Evolutionary conservation across 2,797 vertebrate species (phyloP).

Genomic region (Thalassophryne amazonica): DNA sequence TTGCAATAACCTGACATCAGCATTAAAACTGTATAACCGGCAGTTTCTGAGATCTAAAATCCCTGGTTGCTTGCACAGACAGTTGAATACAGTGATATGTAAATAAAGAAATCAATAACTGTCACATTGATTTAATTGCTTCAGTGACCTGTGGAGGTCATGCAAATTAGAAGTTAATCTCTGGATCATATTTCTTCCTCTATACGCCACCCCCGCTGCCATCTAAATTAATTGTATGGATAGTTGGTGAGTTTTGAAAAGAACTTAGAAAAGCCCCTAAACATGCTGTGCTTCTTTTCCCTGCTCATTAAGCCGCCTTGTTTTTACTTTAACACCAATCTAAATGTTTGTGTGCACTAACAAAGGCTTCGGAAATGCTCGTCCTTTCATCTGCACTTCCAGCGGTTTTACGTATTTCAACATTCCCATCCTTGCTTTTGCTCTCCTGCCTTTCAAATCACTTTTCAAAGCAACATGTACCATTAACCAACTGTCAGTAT

Average conservation of each 20-base stretch:
- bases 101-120: too few species aligned
- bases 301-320: slow-evolving; percentile 35
- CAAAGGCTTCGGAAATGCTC: background rate
- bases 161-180: too few species aligned
- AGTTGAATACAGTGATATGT: too few species aligned
- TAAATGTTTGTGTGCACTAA: slow-evolving; percentile 10
- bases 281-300: background rate
- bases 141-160: too few species aligned
- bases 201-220: slow-evolving; percentile 6
- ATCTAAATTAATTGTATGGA: slow-evolving; percentile 29
- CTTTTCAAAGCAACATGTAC: slow-evolving; percentile 47
- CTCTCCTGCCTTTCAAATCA: slow-evolving; percentile 43
- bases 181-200: slow-evolving; percentile 10
- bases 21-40: too few species aligned
- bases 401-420: slow-evolving; percentile 17
- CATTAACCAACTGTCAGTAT: slow-evolving; percentile 49
- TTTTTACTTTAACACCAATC: slow-evolving; percentile 25
- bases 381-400: slow-evolving; percentile 1
- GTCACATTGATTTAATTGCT: too few species aligned
- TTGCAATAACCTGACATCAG: too few species aligned
- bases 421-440: slow-evolving; percentile 7
- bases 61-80: too few species aligned
- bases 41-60: too few species aligned
- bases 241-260: slow-evolving; percentile 13
- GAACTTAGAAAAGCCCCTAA: slow-evolving; percentile 6